These are phyloP conservation scores for Trichomycterus rosablanca DNA, from an alignment of 2,113 vertebrate genomes.

Conservation along the genomic window DNA sequence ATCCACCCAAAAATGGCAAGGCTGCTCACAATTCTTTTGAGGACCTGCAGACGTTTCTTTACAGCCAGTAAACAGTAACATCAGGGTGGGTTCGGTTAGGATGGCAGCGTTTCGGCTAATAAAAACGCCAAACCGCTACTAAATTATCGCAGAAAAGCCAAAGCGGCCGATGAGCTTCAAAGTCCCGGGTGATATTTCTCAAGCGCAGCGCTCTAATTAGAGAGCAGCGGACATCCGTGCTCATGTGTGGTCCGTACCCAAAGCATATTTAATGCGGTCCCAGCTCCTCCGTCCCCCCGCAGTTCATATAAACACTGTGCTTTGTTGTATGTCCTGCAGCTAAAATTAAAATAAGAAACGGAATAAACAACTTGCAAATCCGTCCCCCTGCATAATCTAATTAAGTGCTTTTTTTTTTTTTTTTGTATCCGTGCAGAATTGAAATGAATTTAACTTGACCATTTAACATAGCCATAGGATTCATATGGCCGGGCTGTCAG, in stretches of 20 bases:
- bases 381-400: conserved; percentile 68
- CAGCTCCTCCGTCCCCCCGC: conserved; percentile 28
- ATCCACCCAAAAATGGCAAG: too few relatives aligned
- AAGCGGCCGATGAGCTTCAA: too few relatives aligned
- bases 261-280: conserved; percentile 10
- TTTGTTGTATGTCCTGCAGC: conserved; percentile 59
- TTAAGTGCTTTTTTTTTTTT: conserved; percentile 58
- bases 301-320: conserved; percentile 57
- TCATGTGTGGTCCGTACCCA: conserved; percentile 4
- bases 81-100: too few relatives aligned
- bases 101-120: too few relatives aligned
- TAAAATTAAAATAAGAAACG: conserved; percentile 63
- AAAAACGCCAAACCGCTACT: too few relatives aligned
- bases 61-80: too few relatives aligned
- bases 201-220: too few relatives aligned
- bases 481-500: conserved; percentile 70
- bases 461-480: conserved; percentile 76
- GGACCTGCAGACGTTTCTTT: too few relatives aligned
- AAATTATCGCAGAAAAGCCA: too few relatives aligned
- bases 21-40: too few relatives aligned
- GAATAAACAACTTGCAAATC: conserved; percentile 55
- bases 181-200: too few relatives aligned
- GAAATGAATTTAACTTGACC: conserved; percentile 76
- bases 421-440: conserved; percentile 74
- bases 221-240: too few relatives aligned